Evolutionary conservation across 2,888 invertebrate genomes (phyloP), one percentile per base, ranked within the genome.

Genomic region (Camponotus fellah): DNA sequence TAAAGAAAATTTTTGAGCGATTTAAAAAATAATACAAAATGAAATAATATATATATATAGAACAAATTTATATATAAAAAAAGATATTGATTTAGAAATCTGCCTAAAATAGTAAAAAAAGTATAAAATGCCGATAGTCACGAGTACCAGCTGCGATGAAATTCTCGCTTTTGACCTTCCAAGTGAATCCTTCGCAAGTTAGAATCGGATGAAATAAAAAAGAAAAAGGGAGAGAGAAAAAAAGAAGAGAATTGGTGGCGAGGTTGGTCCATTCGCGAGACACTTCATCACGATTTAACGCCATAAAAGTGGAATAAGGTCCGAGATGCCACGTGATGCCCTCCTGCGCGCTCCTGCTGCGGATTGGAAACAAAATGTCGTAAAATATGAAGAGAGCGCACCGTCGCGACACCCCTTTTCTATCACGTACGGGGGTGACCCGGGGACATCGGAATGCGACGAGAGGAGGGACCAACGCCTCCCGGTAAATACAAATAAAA

Each of bases 401-500:
- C 37, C 65, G 34, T 65, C 65, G 49, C 76, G 37, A 26, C 75
- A 56, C 64, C 62, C 62, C 77, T 65, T 85, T 80, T 71, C 82
- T 68, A 75, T 64, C 68, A 21, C n/a, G 74, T 81, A 69, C 56
- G 74, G n/a, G 66, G 83, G 34, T 85, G 88, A 89, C 88, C 90
- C 68, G 77, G 74, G 60, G 82, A 83, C 43, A 46, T 60, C 21
- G 37, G 26, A 53, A 43, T 69, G 65, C 86, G 86, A 85, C 81
- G 86, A 85, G 60, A 49, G 58, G 40, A n/a, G 65, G 56, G 56
- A 82, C 64, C 81, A 8, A 6, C n/a, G 17, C 10, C 49, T 84
- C 89, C 84, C 89, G 87, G 92, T 93, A 94, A 94, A 93, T 93
- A 92, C 91, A 94, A 94, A 94, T 94, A 94, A 94, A 94, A 94